Percentiles rank a stretch among this genome's conserved stretches.
phyloP scores from a whole-genome alignment of 2,797 vertebrate species.

The Vespertilio murinus region DNA sequence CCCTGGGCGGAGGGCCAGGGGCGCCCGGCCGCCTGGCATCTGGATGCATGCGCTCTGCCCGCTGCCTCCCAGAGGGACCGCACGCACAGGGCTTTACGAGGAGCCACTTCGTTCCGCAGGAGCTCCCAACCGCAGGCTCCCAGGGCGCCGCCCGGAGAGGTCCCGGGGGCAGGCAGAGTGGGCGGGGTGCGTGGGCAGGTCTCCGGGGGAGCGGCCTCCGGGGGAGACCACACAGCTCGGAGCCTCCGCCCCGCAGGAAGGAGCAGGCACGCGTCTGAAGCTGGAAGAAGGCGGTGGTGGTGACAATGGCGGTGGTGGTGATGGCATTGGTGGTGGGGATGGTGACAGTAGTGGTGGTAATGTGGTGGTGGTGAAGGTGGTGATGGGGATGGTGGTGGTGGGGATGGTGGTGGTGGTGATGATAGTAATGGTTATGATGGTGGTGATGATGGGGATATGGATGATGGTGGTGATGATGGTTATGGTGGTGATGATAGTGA shows the following conservation, averaged over 20 bases:
- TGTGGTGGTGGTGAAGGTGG: accelerated
- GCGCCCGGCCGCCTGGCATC: not conserved
- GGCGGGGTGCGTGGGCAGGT: not conserved
- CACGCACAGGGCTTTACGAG: accelerated
- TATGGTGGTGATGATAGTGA: too few species aligned
- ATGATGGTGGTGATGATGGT: too few species aligned
- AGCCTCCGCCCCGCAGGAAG: not conserved
- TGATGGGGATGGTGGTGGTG: accelerated
- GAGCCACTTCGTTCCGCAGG: not conserved
- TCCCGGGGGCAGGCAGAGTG: not conserved
- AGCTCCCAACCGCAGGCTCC: not conserved
- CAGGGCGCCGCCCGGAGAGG: not conserved
- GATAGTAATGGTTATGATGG: accelerated
- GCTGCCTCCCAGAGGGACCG: not conserved
- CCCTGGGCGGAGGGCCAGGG: not conserved
- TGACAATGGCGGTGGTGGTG: not conserved
- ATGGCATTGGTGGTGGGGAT: not conserved
- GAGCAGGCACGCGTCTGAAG: accelerated
- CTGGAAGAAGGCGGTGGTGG: not conserved
- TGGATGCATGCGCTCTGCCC: not conserved
- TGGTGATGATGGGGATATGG: not conserved
- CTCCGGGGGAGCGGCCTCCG: not conserved
- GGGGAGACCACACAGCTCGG: not conserved
- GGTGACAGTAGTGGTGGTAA: too few species aligned
- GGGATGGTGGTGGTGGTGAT: accelerated